These are phyloP conservation scores for Hetaerina americana DNA, from an alignment of 1,140 invertebrate species.

Conservation along the genomic window DNA sequence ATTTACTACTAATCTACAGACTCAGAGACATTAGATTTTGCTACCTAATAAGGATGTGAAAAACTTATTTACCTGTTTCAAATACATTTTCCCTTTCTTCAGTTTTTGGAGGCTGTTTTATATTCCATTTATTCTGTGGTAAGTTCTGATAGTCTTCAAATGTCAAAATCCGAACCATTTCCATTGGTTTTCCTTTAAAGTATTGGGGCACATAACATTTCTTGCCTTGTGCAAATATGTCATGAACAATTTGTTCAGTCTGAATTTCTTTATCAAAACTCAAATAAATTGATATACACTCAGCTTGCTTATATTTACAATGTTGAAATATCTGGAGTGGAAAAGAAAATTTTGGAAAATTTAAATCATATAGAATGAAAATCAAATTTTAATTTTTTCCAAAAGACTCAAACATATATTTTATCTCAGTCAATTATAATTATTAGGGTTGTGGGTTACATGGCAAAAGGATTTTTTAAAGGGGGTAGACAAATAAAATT, in stretches of 20 bases:
- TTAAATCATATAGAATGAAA: background rate
- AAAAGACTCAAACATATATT: too few relatives aligned
- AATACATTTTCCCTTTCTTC: conserved; percentile 28
- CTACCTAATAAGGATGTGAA: background rate
- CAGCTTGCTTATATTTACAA: conserved; percentile 20
- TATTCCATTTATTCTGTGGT: conserved; percentile 36
- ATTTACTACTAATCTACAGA: too few relatives aligned
- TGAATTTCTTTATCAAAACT: conserved; percentile 33
- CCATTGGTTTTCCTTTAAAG: conserved; percentile 23
- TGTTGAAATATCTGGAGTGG: background rate
- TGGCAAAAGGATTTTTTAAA: background rate
- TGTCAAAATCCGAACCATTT: conserved; percentile 30
- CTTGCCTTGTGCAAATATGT: conserved; percentile 27
- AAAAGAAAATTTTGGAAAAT: background rate
- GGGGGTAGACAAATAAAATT: background rate
- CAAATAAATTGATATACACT: conserved; percentile 31
- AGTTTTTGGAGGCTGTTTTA: conserved; percentile 31
- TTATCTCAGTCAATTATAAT: too few relatives aligned
- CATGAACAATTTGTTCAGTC: conserved; percentile 26
- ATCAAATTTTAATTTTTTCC: background rate
- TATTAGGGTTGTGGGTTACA: too few relatives aligned
- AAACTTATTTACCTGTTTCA: conserved; percentile 22
- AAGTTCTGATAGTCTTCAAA: conserved; percentile 29
- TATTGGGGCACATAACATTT: conserved; percentile 33
- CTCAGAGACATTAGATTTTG: too few relatives aligned